Conservation (phyloP, 2,113 vertebrate species). For the Aptenodytes patagonicus region DNA sequence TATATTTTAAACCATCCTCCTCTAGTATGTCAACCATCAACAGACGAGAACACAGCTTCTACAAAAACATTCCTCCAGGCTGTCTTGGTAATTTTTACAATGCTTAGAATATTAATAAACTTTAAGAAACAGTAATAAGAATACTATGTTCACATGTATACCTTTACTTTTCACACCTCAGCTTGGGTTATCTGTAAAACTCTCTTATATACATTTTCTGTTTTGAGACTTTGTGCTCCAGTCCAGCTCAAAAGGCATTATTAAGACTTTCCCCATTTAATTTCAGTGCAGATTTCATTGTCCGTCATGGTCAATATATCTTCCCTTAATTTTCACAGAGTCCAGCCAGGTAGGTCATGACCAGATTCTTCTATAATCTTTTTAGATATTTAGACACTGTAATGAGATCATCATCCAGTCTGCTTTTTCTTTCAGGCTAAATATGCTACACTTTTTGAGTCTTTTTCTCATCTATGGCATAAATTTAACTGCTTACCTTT, state of each 20-base stretch:
- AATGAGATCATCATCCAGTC: conserved; percentile 33
- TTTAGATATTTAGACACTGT: conserved; percentile 39
- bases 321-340: conserved; percentile 27
- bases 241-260: not conserved
- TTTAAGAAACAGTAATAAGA: not conserved
- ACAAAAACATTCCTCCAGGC: not conserved
- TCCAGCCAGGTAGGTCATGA: conserved; percentile 47
- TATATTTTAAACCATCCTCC: not conserved
- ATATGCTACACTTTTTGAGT: not conserved
- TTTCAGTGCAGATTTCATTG: conserved; percentile 34
- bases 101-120: not conserved
- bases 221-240: not conserved
- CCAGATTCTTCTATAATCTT: conserved; percentile 23
- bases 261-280: not conserved
- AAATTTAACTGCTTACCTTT: conserved; percentile 5
- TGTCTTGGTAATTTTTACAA: not conserved
- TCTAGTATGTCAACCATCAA: not conserved
- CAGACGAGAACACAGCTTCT: not conserved
- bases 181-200: not conserved
- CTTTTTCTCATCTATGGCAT: not conserved
- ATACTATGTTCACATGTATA: not conserved
- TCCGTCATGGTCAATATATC: conserved; percentile 38
- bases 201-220: not conserved
- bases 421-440: conserved; percentile 18
- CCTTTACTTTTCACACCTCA: not conserved